Evolutionary conservation across 2,888 invertebrate genomes (phyloP), one percentile per base, ranked within the genome.

Genomic region (Fabriciana adippe): DNA sequence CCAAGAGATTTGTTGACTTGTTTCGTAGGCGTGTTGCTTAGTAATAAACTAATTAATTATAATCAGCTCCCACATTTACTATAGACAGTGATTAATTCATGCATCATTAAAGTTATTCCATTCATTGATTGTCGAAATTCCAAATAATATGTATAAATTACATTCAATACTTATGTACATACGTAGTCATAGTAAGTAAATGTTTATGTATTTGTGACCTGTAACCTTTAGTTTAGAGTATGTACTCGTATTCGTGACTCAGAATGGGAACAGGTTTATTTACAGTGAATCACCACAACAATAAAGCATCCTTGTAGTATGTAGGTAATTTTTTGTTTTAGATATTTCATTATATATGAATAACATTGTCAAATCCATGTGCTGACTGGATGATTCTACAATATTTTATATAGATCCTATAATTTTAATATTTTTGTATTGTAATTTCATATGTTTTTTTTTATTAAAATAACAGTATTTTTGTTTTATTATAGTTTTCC

Each of bases 201-300:
- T 8, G 8, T 41, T 6, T 8, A 11, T 41, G 8, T 41, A 11
- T 41, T 41, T 41, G 35, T 41, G 35, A 41, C 35, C 35, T 41
- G 35, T 41, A 11, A 41, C 8, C 35, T 41, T 41, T 41, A 26
- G 31, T 31, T 35, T 60, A 16, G 6, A 51, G 11, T 61, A 8
- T 41, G 53, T 61, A 41, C 41, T 8, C 6, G 57, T 50, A 48
- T 16, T 11, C 18, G 57, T 73, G 72, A 73, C 67, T 72, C 70
- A 72, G 54, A 59, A 67, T 18, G 51, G 57, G 60, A 66, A 73
- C 66, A 57, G 67, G 70, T 69, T 65, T 68, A 61, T 70, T 66
- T 57, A 21, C 54, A 18, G 6, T 69, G 70, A 70, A 56, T 73
- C 73, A 72, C 60, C 47, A 59, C 13, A 56, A 66, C 47, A 69